These are phyloP conservation scores for Hypercompe scribonia DNA, from an alignment of 2,888 invertebrate species.

Conservation along the genomic window DNA sequence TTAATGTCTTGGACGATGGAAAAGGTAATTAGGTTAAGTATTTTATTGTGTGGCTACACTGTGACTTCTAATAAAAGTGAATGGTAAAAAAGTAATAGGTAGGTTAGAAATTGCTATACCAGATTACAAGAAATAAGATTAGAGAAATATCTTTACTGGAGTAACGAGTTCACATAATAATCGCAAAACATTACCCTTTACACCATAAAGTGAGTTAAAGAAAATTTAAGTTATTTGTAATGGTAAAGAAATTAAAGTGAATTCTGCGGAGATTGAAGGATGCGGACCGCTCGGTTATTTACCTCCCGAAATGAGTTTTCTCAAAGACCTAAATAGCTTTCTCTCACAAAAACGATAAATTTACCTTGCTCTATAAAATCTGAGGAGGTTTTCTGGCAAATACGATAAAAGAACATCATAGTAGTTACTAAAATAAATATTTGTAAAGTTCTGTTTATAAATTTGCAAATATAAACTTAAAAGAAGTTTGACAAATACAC, in stretches of 20 bases:
- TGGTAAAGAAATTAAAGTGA: conserved; percentile 26
- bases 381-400: conserved; percentile 15
- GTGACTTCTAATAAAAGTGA: neutral
- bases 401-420: conserved; percentile 8
- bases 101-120: neutral
- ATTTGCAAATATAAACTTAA: neutral
- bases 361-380: conserved; percentile 27
- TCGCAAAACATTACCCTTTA: neutral
- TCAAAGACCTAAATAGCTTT: conserved; percentile 36
- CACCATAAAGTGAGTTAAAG: neutral
- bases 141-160: neutral
- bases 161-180: neutral
- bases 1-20: neutral
- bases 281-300: conserved; percentile 34
- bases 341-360: conserved; percentile 23
- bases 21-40: neutral
- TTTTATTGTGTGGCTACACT: neutral
- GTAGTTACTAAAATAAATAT: neutral
- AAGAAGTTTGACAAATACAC: no score
- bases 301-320: conserved; percentile 41
- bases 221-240: conserved; percentile 10
- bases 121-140: neutral
- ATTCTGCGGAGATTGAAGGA: conserved; percentile 28
- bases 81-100: neutral
- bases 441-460: neutral